Evolutionary conservation across 2,797 vertebrate genomes (phyloP).

Genomic region (Sebastes kiyomatsui): DNA sequence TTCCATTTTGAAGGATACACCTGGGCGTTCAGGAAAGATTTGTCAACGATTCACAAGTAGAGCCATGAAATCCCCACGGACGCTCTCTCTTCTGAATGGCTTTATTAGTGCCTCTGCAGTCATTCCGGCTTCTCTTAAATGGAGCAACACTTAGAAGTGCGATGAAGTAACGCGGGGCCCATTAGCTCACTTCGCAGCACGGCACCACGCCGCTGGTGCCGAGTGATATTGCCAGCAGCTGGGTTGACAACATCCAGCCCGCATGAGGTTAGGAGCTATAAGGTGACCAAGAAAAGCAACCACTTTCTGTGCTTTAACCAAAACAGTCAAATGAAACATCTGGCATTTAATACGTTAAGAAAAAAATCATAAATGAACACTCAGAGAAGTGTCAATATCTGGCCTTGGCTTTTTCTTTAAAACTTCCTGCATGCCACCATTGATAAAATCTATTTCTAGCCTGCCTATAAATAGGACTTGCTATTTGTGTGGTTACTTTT

Average conservation of each 20-base stretch:
- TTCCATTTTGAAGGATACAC: constrained; percentile 68
- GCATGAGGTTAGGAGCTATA: constrained; percentile 45
- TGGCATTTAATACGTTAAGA: constrained; percentile 5
- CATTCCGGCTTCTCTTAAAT: constrained; percentile 80
- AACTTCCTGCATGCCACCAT: constrained; percentile 2
- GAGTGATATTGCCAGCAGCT: constrained; percentile 86
- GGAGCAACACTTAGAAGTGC: constrained; percentile 83
- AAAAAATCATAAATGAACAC: background rate
- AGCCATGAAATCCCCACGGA: constrained; percentile 58
- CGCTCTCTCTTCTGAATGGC: constrained; percentile 65
- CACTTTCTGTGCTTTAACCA: background rate
- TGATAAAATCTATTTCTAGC: constrained; percentile 26
- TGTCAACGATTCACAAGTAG: constrained; percentile 65
- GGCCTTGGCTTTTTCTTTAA: background rate
- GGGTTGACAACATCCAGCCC: constrained; percentile 68
- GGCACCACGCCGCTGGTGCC: constrained; percentile 72
- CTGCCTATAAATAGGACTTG: constrained; percentile 46
- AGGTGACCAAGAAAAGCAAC: constrained; percentile 40
- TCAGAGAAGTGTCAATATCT: background rate
- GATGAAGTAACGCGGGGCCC: constrained; percentile 84
- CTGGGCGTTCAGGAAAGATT: constrained; percentile 72
- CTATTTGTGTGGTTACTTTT: constrained; percentile 41
- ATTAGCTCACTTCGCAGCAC: constrained; percentile 80
- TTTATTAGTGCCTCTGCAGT: constrained; percentile 84
- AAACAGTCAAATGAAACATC: constrained; percentile 25